A percentile compares a stretch with the other conserved stretches of the same genome.
phyloP scores from a whole-genome alignment of 1,140 invertebrate genomes.

The Metopolophium dirhodum region DNA sequence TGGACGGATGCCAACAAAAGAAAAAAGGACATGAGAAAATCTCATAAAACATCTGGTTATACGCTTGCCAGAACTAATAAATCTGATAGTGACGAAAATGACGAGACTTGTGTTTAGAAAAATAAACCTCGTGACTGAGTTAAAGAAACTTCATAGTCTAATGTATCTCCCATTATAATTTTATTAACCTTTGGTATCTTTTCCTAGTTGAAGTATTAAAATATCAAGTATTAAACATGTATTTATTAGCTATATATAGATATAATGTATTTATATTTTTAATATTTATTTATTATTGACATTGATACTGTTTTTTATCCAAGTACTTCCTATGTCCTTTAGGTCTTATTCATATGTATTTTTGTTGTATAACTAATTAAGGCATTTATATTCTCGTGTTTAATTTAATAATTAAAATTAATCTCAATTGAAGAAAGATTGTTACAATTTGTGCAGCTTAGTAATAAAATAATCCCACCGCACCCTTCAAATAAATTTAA shows the following conservation, averaged over 20 bases:
- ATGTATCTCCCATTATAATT: background rate
- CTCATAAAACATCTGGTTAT: constrained; percentile 24
- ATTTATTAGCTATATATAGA: background rate
- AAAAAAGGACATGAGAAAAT: constrained; percentile 46
- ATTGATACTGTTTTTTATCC: background rate
- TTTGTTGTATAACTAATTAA: background rate
- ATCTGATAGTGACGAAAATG: constrained; percentile 52
- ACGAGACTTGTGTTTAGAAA: constrained; percentile 53
- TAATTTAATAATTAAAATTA: background rate
- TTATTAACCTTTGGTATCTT: background rate
- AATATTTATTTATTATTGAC: background rate
- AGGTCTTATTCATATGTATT: background rate
- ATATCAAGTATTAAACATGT: background rate
- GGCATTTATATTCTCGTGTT: background rate
- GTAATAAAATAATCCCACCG: background rate
- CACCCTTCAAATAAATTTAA: background rate
- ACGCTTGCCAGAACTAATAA: constrained; percentile 35
- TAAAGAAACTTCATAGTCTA: background rate
- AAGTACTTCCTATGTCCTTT: background rate
- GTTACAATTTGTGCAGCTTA: background rate
- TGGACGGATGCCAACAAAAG: constrained; percentile 30
- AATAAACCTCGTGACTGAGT: background rate
- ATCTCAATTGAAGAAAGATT: background rate
- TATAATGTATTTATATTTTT: background rate
- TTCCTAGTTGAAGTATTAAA: background rate